Evolutionary conservation across 1,140 invertebrate genomes (phyloP), one percentile per base, ranked within the genome.

Genomic region (Pinna nobilis): DNA sequence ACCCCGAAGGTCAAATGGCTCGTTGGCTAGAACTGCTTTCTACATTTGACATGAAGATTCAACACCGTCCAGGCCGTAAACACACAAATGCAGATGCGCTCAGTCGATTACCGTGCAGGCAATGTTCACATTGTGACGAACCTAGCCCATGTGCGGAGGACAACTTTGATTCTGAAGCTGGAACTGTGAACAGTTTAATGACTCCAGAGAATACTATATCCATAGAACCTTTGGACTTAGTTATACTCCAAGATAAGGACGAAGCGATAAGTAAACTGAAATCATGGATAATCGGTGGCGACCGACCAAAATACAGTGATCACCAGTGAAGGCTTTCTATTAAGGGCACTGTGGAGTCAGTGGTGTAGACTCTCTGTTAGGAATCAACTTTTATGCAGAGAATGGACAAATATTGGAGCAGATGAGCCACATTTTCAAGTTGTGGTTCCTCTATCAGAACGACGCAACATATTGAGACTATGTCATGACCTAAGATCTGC

Each of bases 1-100:
- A 66, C 18, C 44, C 63, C 6, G 44, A 49, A 66, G 41, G 63
- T 18, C 41, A 49, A 18, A 9, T 66, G 51, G 66, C 66, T 44
- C 57, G 84, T 44, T 85, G 84, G 82, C 39, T 72, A 2, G 70
- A 86, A 44, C 18, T 35, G 2, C 49, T 82, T 18, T 53, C 78
- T 30, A 33, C 37, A n/a, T 83, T 68, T 74, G 61, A 82, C 20
- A 71, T 85, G 51, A 49, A 80, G 3, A 74, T 85, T 32, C 35
- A 64, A 20, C 75, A 84, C 57, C 32, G 78, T 33, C 39, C 72
- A 20, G 82, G 84, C 1, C 49, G 53, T 30, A 70, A 47, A 33
- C 81, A 84, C 64, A 18, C 7, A n/a, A 81, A 81, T 66, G 82
- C 76, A 1, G 74, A 76, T n/a, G 41, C 60, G 20, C 53, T 65